Conservation (phyloP, 1,140 invertebrate genomes). For the Scaptomyza montana region DNA sequence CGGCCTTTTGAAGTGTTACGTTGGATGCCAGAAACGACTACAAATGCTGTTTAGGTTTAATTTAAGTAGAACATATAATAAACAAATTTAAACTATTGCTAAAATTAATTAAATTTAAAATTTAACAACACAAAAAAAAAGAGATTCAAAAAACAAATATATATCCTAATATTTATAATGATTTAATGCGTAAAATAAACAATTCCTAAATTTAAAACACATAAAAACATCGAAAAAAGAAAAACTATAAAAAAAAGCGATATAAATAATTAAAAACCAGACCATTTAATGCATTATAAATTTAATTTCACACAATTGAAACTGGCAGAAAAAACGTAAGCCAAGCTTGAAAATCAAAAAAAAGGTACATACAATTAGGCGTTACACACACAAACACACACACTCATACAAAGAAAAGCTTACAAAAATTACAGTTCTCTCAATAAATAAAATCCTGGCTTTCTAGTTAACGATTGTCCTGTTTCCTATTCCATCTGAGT, state of each 20-base stretch:
- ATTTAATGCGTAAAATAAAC: slow-evolving; percentile 48
- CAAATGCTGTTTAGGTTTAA: slow-evolving; percentile 84
- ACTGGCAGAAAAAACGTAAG: neutral
- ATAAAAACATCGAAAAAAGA: slow-evolving; percentile 34
- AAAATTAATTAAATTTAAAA: slow-evolving; percentile 71
- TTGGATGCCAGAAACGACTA: slow-evolving; percentile 84
- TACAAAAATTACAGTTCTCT: too few species aligned
- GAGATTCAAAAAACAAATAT: slow-evolving; percentile 24
- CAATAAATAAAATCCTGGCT: too few species aligned
- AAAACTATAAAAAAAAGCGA: slow-evolving; percentile 14
- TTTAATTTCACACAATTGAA: slow-evolving; percentile 39
- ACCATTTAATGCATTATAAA: slow-evolving; percentile 28
- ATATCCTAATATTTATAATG: slow-evolving; percentile 33
- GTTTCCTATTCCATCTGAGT: too few species aligned
- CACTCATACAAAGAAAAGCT: slow-evolving; percentile 1
- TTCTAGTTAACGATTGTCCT: too few species aligned
- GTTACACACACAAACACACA: slow-evolving; percentile 1
- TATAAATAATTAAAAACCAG: slow-evolving; percentile 28
- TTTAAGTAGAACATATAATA: slow-evolving; percentile 83
- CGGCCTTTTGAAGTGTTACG: slow-evolving; percentile 84
- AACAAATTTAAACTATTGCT: slow-evolving; percentile 72
- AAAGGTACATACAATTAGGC: slow-evolving; percentile 16
- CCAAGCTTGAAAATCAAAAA: neutral
- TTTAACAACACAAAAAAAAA: slow-evolving; percentile 51
- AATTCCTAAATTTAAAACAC: slow-evolving; percentile 36